These are phyloP conservation scores for Cygnus buccinator DNA, from an alignment of 2,113 vertebrate genomes.

Conservation along the genomic window DNA sequence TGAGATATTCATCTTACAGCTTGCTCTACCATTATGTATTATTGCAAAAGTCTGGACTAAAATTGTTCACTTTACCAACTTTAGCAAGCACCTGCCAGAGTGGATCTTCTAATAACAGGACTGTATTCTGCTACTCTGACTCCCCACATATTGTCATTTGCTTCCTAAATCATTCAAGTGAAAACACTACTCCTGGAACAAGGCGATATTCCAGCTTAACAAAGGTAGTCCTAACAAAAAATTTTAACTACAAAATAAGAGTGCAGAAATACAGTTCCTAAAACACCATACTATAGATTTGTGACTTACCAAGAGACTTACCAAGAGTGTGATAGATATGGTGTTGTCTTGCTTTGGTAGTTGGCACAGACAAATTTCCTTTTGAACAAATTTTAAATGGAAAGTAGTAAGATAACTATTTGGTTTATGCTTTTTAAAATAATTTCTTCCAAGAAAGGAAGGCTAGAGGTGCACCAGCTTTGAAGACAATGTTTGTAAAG, in stretches of 20 bases:
- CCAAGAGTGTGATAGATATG: neutral
- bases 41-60: neutral
- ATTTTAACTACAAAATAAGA: neutral
- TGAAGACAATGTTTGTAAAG: neutral
- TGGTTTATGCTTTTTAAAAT: neutral
- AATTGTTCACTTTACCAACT: neutral
- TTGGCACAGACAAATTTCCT: neutral
- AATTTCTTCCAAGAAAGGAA: neutral
- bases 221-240: neutral
- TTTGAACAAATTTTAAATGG: neutral
- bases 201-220: neutral
- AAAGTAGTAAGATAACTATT: neutral
- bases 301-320: neutral
- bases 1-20: neutral
- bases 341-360: neutral
- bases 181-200: neutral
- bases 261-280: neutral
- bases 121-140: neutral
- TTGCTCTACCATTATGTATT: neutral
- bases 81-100: neutral
- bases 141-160: neutral
- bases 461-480: neutral
- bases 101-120: neutral
- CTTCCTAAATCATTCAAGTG: neutral
- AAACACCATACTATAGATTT: neutral